Percentiles rank a stretch among this genome's conserved stretches.
Conservation (phyloP, 2,113 vertebrate genomes). For the Bubalus kerabau region DNA sequence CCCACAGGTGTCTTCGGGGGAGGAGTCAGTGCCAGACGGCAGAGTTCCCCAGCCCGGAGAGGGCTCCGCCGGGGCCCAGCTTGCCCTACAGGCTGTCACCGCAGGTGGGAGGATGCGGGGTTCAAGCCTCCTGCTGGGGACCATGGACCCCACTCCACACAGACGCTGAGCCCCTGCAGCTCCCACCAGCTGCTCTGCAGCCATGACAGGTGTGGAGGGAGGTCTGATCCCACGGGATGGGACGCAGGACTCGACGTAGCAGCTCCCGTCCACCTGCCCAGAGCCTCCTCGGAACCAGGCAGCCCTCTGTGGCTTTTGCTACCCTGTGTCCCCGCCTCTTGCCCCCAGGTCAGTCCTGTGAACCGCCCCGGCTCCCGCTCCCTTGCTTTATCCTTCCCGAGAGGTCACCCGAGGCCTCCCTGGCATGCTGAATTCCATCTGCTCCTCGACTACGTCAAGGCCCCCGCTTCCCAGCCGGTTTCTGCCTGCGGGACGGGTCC, state of each 20-base stretch:
- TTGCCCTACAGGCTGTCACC: neutral
- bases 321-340: fast-evolving
- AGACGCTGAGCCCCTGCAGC: neutral
- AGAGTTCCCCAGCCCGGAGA: neutral
- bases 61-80: neutral
- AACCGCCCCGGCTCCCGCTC: fast-evolving
- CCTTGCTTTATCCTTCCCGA: neutral
- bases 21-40: neutral
- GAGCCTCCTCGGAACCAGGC: neutral
- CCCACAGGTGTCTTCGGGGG: fast-evolving
- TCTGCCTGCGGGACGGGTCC: too few relatives aligned
- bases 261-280: too few relatives aligned
- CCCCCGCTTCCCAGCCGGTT: neutral
- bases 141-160: neutral
- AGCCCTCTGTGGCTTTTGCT: neutral
- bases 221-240: neutral
- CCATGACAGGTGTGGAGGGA: fast-evolving
- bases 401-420: neutral
- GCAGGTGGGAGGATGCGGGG: fast-evolving
- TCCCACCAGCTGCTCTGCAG: fast-evolving
- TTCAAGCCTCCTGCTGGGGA: neutral
- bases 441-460: neutral
- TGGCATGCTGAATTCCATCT: fast-evolving
- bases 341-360: neutral
- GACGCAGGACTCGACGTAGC: fast-evolving